phyloP scores from a whole-genome alignment of 2,113 vertebrate species.

The Oreotrochilus melanogaster region DNA sequence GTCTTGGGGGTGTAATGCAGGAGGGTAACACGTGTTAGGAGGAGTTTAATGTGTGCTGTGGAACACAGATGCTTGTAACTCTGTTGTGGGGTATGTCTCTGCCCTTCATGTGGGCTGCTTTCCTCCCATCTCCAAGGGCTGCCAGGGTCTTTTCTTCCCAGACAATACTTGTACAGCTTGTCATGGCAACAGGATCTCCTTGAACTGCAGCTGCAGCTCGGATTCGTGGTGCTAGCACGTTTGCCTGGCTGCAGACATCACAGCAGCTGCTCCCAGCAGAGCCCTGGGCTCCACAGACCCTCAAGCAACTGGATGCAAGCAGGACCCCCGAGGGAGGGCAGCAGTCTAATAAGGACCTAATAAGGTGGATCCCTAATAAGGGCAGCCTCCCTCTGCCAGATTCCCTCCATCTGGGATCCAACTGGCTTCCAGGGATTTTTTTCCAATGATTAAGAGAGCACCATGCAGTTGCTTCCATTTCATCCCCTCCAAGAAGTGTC shows the following conservation, averaged over 20 bases:
- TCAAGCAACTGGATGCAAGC: rapidly evolving
- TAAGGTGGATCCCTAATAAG: no score
- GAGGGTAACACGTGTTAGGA: not conserved
- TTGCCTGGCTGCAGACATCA: not conserved
- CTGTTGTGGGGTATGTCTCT: rapidly evolving
- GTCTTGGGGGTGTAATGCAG: not conserved
- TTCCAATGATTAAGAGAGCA: not conserved
- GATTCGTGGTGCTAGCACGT: not conserved
- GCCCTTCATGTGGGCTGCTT: rapidly evolving
- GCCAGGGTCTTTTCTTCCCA: not conserved
- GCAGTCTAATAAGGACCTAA: not conserved
- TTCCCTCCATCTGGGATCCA: not conserved
- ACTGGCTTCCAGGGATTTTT: not conserved
- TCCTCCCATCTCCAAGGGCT: not conserved
- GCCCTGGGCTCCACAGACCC: not conserved
- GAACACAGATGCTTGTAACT: not conserved
- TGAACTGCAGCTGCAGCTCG: not conserved
- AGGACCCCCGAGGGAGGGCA: not conserved
- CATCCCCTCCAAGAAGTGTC: not conserved
- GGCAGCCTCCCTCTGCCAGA: not conserved
- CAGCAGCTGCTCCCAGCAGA: not conserved
- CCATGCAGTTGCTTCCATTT: not conserved
- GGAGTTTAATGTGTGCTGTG: rapidly evolving
- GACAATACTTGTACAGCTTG: not conserved
- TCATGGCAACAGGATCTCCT: slow-evolving; percentile 48